Conservation (phyloP, 2,797 vertebrate genomes). For the Periophthalmus magnuspinnatus region DNA sequence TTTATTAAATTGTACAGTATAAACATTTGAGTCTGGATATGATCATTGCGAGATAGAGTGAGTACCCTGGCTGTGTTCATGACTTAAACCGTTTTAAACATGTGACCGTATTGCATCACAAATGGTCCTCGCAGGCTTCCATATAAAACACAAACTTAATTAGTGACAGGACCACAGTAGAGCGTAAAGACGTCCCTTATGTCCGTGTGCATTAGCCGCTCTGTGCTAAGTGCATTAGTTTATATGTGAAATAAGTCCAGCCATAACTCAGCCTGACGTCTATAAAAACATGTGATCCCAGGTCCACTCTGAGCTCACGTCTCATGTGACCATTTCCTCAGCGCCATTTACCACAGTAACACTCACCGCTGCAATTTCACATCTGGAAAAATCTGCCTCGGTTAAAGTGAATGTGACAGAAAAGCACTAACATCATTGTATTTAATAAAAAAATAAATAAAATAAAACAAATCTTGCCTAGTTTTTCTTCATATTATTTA, state of each 20-base stretch:
- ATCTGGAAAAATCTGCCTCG: conserved; percentile 61
- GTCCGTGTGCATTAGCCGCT: neutral
- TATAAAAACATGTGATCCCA: conserved; percentile 4
- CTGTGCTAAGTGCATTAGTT: neutral
- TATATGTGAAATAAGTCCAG: neutral
- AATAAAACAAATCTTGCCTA: too few species aligned
- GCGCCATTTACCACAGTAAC: conserved; percentile 50
- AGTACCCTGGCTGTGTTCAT: neutral
- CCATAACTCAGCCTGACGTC: neutral
- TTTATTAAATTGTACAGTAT: too few species aligned
- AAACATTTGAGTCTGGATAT: too few species aligned
- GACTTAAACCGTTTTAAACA: neutral
- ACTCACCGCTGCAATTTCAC: conserved; percentile 29
- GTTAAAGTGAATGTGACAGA: conserved; percentile 7
- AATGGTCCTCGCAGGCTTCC: neutral
- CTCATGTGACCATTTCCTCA: conserved; percentile 45
- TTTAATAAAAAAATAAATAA: too few species aligned
- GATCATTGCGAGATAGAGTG: neutral
- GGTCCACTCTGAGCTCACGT: conserved; percentile 30
- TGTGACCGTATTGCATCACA: neutral
- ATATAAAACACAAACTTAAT: conserved; percentile 3
- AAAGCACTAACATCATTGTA: too few species aligned
- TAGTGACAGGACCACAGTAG: neutral
- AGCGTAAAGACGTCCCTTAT: neutral
- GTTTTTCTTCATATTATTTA: too few species aligned